Conservation (phyloP, 1,140 invertebrate genomes). For the Polypedilum vanderplanki region DNA sequence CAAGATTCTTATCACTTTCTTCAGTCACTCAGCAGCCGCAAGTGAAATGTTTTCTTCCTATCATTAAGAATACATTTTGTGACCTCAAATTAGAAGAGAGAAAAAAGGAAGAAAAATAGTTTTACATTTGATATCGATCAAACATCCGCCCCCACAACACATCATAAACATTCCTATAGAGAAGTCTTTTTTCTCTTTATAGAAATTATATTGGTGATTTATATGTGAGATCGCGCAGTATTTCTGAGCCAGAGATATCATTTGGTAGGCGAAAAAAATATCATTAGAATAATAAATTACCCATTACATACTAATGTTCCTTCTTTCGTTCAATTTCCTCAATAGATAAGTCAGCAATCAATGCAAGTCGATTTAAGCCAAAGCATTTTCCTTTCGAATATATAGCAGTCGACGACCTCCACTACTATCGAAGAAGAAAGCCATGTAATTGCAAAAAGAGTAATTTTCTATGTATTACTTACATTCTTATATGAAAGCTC, state of each 20-base stretch:
- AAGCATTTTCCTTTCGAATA: conserved; percentile 17
- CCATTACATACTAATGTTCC: neutral
- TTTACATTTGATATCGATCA: neutral
- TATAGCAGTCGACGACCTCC: neutral
- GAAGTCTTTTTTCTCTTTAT: neutral
- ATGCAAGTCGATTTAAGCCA: conserved; percentile 1
- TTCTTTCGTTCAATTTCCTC: neutral
- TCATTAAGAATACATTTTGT: neutral
- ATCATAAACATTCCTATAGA: neutral
- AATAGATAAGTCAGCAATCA: conserved; percentile 14
- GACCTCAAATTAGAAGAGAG: neutral
- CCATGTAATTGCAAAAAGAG: conserved; percentile 23
- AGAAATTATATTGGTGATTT: neutral
- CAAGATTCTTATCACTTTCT: neutral
- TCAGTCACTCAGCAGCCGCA: no score
- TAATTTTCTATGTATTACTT: neutral
- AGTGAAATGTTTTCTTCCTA: no score
- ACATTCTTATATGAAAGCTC: neutral
- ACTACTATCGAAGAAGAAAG: conserved; percentile 23
- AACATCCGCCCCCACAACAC: neutral
- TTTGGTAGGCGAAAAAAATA: neutral
- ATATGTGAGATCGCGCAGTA: conserved; percentile 11
- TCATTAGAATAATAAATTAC: neutral
- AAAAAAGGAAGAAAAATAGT: conserved; percentile 8
- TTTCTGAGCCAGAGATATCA: conserved; percentile 14